phyloP scores from a whole-genome alignment of 2,888 invertebrate species.

The Phyllotreta cruciferae region DNA sequence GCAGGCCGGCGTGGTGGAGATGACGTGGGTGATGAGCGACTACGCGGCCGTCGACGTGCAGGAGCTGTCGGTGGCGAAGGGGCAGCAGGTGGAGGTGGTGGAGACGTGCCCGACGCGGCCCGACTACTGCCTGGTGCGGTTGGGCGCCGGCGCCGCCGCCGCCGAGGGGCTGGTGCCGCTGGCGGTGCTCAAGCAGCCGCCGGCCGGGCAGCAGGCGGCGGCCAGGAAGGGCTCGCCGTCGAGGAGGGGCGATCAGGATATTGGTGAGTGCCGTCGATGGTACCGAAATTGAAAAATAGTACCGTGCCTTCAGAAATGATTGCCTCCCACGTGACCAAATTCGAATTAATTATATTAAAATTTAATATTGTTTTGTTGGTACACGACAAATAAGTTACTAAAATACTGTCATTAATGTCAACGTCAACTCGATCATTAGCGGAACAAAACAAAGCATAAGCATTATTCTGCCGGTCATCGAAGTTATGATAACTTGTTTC shows the following conservation, averaged over 20 bases:
- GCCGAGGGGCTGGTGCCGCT: slow-evolving; percentile 83
- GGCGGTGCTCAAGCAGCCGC: slow-evolving; percentile 78
- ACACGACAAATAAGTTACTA: too few species aligned
- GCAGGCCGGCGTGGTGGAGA: slow-evolving; percentile 81
- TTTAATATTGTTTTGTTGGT: too few species aligned
- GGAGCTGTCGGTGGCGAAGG: slow-evolving; percentile 85
- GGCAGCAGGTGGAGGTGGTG: slow-evolving; percentile 92
- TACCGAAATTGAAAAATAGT: too few species aligned
- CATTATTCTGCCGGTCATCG: too few species aligned
- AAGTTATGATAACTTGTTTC: too few species aligned
- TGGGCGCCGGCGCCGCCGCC: slow-evolving; percentile 55
- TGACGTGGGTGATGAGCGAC: slow-evolving; percentile 92
- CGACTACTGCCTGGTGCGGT: slow-evolving; percentile 76
- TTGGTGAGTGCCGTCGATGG: too few species aligned
- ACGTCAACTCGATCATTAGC: too few species aligned
- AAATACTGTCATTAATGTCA: too few species aligned
- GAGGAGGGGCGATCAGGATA: slow-evolving; percentile 47
- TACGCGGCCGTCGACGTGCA: slow-evolving; percentile 79
- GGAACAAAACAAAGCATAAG: too few species aligned
- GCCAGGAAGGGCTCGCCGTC: slow-evolving; percentile 67
- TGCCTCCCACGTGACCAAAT: too few species aligned
- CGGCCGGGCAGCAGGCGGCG: slow-evolving; percentile 63
- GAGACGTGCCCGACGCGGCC: slow-evolving; percentile 75
- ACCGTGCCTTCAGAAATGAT: too few species aligned
- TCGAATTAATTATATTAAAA: too few species aligned